These are phyloP conservation scores for Sisyra terminalis DNA, from an alignment of 2,888 invertebrate genomes.

Conservation along the genomic window DNA sequence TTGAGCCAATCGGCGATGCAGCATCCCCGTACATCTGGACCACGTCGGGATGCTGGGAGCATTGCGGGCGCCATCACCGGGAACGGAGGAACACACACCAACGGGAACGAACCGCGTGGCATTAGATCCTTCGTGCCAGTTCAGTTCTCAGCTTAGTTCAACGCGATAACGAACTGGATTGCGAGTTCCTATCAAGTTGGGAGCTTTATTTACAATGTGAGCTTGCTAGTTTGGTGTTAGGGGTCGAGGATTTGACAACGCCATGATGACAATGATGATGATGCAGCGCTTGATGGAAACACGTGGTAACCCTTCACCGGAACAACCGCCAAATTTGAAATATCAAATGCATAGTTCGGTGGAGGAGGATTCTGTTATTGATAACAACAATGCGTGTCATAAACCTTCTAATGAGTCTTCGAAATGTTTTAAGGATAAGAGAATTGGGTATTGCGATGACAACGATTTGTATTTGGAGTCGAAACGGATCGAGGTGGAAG, in stretches of 20 bases:
- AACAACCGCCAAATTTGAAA: not conserved
- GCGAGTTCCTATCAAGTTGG: not conserved
- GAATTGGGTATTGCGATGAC: conserved; percentile 4
- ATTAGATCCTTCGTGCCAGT: not conserved
- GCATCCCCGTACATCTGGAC: too few relatives aligned
- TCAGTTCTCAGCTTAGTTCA: not conserved
- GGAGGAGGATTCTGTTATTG: not conserved
- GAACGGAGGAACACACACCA: too few relatives aligned
- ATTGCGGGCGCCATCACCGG: too few relatives aligned
- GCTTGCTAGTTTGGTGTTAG: too few relatives aligned
- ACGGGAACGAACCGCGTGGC: not conserved
- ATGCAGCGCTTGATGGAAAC: conserved; percentile 27
- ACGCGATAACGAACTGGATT: too few relatives aligned
- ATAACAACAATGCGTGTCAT: not conserved
- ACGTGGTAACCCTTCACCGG: not conserved
- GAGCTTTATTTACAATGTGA: too few relatives aligned
- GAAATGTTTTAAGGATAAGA: conserved; percentile 9
- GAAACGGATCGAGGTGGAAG: conserved; percentile 18
- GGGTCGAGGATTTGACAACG: not conserved
- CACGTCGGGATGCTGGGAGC: too few relatives aligned
- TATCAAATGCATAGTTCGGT: not conserved
- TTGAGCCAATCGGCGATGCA: conserved; percentile 3
- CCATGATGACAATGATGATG: conserved; percentile 32
- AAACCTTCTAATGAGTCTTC: not conserved
- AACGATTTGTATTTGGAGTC: conserved; percentile 20